A percentile compares a stretch with the other conserved stretches of the same genome.
These are phyloP conservation scores for Monopterus albus DNA, from an alignment of 2,113 vertebrate species.

Conservation along the genomic window DNA sequence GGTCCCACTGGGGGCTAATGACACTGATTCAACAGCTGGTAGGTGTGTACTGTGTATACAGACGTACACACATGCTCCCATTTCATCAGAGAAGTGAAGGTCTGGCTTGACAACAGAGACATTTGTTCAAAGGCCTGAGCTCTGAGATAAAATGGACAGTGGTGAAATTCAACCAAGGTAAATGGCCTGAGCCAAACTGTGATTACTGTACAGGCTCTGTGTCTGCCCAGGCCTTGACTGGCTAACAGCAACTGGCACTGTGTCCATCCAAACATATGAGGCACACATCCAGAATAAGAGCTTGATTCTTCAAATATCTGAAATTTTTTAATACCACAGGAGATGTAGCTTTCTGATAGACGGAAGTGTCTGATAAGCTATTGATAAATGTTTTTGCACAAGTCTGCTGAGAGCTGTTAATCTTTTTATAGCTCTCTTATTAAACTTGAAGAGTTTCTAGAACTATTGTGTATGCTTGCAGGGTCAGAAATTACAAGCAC, in stretches of 20 bases:
- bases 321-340: slow-evolving; percentile 39
- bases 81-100: slow-evolving; percentile 52
- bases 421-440: slow-evolving; percentile 21
- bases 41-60: slow-evolving; percentile 42
- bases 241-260: not conserved
- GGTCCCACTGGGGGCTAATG: slow-evolving; percentile 61
- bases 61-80: not conserved
- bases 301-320: slow-evolving; percentile 24
- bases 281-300: slow-evolving; percentile 6
- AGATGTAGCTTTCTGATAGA: slow-evolving; percentile 18
- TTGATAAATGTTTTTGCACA: slow-evolving; percentile 24
- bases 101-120: slow-evolving; percentile 54
- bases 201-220: slow-evolving; percentile 21
- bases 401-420: slow-evolving; percentile 21
- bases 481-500: not conserved
- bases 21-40: slow-evolving; percentile 75
- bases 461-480: not conserved
- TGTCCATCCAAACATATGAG: slow-evolving; percentile 5
- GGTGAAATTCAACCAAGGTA: not conserved
- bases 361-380: slow-evolving; percentile 45
- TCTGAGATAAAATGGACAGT: slow-evolving; percentile 33
- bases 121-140: slow-evolving; percentile 55
- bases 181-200: not conserved
- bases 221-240: not conserved
- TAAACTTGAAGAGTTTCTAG: slow-evolving; percentile 22